Conservation (phyloP, 2,888 invertebrate species). For the Holacanthella duospinosa region DNA sequence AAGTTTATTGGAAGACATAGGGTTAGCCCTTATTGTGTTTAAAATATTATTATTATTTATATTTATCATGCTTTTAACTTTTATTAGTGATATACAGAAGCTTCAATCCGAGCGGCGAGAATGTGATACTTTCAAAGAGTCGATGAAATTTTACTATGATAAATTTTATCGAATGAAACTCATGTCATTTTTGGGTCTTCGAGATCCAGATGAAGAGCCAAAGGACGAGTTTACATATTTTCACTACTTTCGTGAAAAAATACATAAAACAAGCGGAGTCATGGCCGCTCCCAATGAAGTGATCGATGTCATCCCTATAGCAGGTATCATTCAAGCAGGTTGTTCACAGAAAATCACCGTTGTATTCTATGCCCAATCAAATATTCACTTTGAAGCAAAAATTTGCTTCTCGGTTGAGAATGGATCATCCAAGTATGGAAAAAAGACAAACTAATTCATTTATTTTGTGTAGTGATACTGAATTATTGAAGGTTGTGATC, state of each 20-base stretch:
- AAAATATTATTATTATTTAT: no score
- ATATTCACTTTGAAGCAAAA: constrained; percentile 3
- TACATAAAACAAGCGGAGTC: neutral
- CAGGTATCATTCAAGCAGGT: constrained; percentile 3
- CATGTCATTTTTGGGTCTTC: neutral
- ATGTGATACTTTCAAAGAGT: neutral
- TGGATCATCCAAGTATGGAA: neutral
- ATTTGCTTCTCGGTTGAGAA: constrained; percentile 2
- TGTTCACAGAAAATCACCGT: neutral
- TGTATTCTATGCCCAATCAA: neutral
- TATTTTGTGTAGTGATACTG: no score
- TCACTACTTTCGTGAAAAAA: neutral
- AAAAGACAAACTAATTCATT: no score
- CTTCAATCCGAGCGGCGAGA: no score
- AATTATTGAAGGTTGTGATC: no score
- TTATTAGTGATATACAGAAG: no score
- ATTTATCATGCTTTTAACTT: no score
- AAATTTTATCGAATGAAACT: neutral
- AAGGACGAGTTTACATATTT: neutral
- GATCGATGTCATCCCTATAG: constrained; percentile 1
- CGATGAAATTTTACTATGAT: neutral
- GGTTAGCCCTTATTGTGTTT: no score
- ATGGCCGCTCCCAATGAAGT: neutral
- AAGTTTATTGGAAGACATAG: neutral
- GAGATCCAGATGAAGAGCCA: neutral